These are phyloP conservation scores for Hexactinellida sp. DNA, from an alignment of 37 sponge, comb jelly and placozoan genomes.

Conservation along the genomic window DNA sequence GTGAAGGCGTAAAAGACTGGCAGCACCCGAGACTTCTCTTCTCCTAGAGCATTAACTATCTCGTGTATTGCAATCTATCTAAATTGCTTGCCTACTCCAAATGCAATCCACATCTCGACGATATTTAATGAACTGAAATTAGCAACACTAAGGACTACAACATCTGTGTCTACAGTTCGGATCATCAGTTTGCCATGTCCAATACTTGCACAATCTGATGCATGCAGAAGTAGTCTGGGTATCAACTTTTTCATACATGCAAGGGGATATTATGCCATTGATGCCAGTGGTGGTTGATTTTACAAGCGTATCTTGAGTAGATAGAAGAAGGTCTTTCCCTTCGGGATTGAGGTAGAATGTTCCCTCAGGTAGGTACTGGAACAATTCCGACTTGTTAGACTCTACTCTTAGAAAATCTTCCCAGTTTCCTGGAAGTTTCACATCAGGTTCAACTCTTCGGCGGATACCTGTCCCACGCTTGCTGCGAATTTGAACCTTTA, in stretches of 20 bases:
- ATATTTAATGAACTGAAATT: neutral
- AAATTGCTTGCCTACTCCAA: neutral
- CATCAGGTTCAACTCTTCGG: conserved; percentile 5
- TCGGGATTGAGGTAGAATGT: too few species aligned
- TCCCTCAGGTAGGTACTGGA: conserved; percentile 17
- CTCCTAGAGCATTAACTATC: neutral
- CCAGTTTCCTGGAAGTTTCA: conserved; percentile 24
- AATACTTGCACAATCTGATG: neutral
- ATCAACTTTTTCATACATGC: neutral
- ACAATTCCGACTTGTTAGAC: conserved; percentile 18
- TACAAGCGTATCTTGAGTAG: neutral
- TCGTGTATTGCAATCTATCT: neutral
- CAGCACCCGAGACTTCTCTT: neutral
- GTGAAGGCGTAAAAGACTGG: neutral
- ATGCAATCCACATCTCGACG: neutral
- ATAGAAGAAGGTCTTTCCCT: too few species aligned
- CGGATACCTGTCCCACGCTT: conserved; percentile 27
- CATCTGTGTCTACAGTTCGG: neutral
- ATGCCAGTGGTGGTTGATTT: neutral
- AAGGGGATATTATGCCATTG: neutral
- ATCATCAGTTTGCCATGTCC: neutral
- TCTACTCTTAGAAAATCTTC: conserved; percentile 21
- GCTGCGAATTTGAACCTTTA: conserved; percentile 19
- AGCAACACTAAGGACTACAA: neutral
- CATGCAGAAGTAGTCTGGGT: neutral